phyloP scores from a whole-genome alignment of 2,113 vertebrate genomes.

The Cyprinodon tularosa region DNA sequence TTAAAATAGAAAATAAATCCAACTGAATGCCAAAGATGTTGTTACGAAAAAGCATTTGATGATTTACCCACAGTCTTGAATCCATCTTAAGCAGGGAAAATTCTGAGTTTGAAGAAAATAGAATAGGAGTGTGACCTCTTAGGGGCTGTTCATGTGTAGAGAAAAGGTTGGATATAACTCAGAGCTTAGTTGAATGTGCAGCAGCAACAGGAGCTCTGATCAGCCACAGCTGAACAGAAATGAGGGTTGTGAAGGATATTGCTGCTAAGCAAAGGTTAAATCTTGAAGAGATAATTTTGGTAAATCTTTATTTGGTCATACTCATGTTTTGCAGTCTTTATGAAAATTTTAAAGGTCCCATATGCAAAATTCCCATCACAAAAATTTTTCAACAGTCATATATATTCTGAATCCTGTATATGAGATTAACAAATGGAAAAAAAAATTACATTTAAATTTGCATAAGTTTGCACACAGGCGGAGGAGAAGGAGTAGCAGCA shows the following conservation, averaged over 20 bases:
- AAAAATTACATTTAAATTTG: no score
- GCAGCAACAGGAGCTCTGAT: neutral
- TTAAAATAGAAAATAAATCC: neutral
- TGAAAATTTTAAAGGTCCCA: no score
- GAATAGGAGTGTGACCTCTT: slow-evolving; percentile 15
- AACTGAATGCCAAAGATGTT: neutral
- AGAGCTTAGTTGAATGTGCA: neutral
- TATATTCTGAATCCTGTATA: no score
- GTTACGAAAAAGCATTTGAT: neutral
- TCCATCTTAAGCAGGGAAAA: neutral
- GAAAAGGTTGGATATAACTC: neutral
- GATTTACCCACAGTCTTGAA: no score
- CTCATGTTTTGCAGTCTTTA: no score
- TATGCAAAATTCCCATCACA: no score
- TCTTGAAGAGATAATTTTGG: neutral
- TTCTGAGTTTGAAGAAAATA: neutral
- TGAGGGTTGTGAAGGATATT: neutral
- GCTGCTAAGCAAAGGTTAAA: neutral
- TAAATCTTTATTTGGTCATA: no score
- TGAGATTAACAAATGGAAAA: no score
- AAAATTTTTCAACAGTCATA: no score
- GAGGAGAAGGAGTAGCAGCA: no score
- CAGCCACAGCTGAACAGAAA: neutral
- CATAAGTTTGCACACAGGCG: no score
- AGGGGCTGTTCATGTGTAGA: neutral